Conservation (phyloP, 2,113 vertebrate species). For the Trochalopteron elliotii region DNA sequence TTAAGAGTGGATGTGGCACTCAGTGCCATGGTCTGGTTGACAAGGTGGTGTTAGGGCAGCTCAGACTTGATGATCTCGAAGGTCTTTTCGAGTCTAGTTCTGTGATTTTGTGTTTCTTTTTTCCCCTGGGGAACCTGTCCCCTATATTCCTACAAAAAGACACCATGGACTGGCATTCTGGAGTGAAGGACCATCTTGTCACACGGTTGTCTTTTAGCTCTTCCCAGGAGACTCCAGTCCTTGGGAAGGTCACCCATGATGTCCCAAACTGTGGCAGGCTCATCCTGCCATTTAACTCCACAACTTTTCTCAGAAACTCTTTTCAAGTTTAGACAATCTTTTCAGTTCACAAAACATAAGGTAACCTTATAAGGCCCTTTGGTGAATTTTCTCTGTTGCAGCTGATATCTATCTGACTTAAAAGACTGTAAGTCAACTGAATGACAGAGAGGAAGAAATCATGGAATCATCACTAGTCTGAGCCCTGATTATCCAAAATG, state of each 20-base stretch:
- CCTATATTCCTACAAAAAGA: neutral
- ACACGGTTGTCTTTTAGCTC: neutral
- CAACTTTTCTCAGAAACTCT: neutral
- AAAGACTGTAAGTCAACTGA: neutral
- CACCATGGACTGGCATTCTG: neutral
- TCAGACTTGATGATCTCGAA: fast-evolving
- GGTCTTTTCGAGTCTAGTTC: neutral
- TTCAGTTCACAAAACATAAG: neutral
- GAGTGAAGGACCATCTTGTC: neutral
- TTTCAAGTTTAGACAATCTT: neutral
- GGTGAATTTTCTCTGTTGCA: neutral
- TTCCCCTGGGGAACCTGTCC: neutral
- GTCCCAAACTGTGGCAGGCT: neutral
- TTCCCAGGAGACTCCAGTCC: neutral
- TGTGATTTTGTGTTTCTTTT: neutral
- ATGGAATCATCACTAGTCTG: neutral
- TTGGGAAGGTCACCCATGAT: neutral
- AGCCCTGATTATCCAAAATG: neutral
- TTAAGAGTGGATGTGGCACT: neutral
- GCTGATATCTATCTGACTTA: neutral
- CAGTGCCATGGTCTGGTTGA: neutral
- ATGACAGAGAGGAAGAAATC: neutral
- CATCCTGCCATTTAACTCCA: neutral
- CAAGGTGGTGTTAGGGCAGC: neutral
- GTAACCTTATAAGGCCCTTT: neutral